Evolutionary conservation across 2,113 vertebrate genomes (phyloP), one percentile per base, ranked within the genome.

Genomic region (Carassius auratus): DNA sequence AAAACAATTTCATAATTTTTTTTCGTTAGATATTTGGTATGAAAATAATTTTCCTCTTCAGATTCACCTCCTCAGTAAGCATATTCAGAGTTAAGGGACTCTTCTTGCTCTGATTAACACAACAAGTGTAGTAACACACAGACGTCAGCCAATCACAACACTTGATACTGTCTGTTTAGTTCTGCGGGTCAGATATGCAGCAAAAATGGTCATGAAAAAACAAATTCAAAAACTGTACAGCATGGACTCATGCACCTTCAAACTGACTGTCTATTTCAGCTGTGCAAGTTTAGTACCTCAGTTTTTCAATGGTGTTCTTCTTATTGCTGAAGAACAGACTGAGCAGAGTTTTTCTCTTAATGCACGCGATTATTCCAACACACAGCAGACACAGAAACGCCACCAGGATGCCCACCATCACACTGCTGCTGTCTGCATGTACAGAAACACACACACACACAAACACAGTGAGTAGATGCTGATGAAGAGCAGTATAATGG

Each of bases 221-320:
- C 19, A 0, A 19, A 36, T 69, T 17, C 36, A 19, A 6, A 68
- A 4, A 26, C 61, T 64, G n/a, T 62, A 12, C 30, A 33, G 30
- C 33, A 38, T 10, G 17, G 66, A 6, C 14, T 33, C 30, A 8
- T n/a, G 64, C 14, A 33, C n/a, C n/a, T n/a, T n/a, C n/a, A n/a
- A n/a, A n/a, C n/a, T 13, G 42, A 61, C 36, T 10, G 9, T 0
- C 14, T 42, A 36, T 76, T 69, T 78, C 8, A 36, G 14, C 6
- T 33, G 62, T 52, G 17, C 17, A 33, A 17, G 23, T 66, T 57
- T 91, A 45, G 62, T 85, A 98, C 98, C 97, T 97, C 84, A 97
- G 94, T 92, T 99, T 99, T 91, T 98, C 96, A 1, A 97, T 94
- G 64, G 96, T 95, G 81, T 94, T 95, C 90, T 96, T 97, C 85